Percentiles rank a stretch among this genome's conserved stretches.
Evolutionary conservation across 1,140 invertebrate genomes (phyloP).

Genomic region (Mizuhopecten yessoensis): DNA sequence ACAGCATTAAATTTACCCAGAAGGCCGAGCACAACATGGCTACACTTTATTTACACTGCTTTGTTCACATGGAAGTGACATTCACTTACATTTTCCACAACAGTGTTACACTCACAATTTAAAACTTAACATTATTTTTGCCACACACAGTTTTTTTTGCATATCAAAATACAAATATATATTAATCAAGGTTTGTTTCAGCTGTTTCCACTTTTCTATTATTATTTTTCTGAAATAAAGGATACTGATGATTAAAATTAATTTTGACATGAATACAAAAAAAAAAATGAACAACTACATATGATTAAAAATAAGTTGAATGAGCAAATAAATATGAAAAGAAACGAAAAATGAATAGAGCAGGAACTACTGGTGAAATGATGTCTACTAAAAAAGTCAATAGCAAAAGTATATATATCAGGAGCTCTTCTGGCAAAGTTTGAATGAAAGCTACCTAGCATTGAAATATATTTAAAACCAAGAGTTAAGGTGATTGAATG

Average conservation of each 20-base stretch:
- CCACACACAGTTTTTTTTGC: no score
- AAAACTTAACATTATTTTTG: no score
- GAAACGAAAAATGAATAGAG: conserved; percentile 12
- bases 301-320: not conserved
- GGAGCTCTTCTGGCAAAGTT: not conserved
- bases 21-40: not conserved
- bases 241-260: not conserved
- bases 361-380: not conserved
- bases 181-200: not conserved
- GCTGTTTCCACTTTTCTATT: not conserved
- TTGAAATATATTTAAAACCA: not conserved
- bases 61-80: no score
- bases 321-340: not conserved
- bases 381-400: not conserved
- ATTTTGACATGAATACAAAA: not conserved
- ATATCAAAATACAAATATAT: no score
- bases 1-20: not conserved
- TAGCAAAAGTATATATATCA: not conserved
- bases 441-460: not conserved
- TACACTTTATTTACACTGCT: no score
- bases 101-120: no score
- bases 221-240: not conserved
- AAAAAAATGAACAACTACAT: not conserved
- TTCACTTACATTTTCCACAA: no score
- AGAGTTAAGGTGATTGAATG: no score